Evolutionary conservation across 2,888 invertebrate species (phyloP).

Genomic region (Orthosia incerta): DNA sequence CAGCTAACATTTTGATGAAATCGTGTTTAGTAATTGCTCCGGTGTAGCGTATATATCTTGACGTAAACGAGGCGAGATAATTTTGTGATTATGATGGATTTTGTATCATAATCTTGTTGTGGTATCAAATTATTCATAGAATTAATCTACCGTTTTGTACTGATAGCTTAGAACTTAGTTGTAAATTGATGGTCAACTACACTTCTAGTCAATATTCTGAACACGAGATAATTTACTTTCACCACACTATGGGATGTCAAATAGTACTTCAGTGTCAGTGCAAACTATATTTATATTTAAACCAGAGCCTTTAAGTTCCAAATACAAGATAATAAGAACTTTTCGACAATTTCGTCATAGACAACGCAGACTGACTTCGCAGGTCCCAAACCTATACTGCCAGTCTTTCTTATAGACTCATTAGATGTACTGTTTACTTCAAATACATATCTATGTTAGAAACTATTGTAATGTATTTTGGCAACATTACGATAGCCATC

Average conservation of each 20-base stretch:
- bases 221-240: neutral
- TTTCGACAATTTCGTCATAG: neutral
- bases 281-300: neutral
- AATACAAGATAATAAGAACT: neutral
- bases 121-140: neutral
- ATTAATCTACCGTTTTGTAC: conserved; percentile 3
- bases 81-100: conserved; percentile 26
- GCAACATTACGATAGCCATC: conserved; percentile 54
- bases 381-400: neutral
- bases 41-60: conserved; percentile 7
- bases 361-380: neutral
- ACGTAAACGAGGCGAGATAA: conserved; percentile 33
- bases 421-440: neutral
- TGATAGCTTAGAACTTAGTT: neutral
- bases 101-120: conserved; percentile 14
- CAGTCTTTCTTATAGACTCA: neutral
- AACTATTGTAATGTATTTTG: conserved; percentile 47
- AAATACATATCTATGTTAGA: conserved; percentile 29
- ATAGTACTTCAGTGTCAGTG: too few relatives aligned
- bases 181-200: neutral
- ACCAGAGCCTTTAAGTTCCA: neutral
- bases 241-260: neutral
- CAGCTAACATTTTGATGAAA: conserved; percentile 57
- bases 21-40: conserved; percentile 45
- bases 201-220: neutral